These are phyloP conservation scores for Sitta carolinensis DNA, from an alignment of 2,797 vertebrate species.

Conservation along the genomic window DNA sequence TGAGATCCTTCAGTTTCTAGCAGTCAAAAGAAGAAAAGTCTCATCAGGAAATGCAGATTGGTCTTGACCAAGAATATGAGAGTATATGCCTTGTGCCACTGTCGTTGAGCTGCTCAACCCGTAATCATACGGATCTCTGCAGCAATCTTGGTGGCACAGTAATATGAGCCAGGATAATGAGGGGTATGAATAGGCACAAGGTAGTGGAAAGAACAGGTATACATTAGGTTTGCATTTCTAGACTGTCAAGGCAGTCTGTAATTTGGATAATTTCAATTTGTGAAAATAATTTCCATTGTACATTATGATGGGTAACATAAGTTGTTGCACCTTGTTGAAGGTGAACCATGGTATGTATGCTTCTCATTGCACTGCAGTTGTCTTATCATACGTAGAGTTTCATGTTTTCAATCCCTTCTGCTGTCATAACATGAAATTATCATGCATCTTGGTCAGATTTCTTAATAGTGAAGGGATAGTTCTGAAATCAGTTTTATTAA, in stretches of 20 bases:
- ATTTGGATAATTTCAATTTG: background rate
- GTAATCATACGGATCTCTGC: background rate
- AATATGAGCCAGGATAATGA: background rate
- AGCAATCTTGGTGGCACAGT: background rate
- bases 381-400: background rate
- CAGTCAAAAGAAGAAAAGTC: background rate
- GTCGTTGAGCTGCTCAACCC: background rate
- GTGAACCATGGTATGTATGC: accelerated
- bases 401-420: background rate
- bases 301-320: accelerated
- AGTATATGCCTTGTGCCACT: background rate
- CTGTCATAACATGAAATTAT: background rate
- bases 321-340: background rate
- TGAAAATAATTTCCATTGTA: background rate
- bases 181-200: background rate
- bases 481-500: background rate
- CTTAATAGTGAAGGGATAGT: background rate
- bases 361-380: background rate
- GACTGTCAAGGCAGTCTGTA: background rate
- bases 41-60: background rate
- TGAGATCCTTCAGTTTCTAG: background rate
- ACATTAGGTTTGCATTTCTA: background rate
- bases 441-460: background rate
- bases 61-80: background rate
- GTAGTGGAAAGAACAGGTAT: background rate